Evolutionary conservation across 1,140 invertebrate species (phyloP), one percentile per base, ranked within the genome.

Genomic region (Drosophila eugracilis): DNA sequence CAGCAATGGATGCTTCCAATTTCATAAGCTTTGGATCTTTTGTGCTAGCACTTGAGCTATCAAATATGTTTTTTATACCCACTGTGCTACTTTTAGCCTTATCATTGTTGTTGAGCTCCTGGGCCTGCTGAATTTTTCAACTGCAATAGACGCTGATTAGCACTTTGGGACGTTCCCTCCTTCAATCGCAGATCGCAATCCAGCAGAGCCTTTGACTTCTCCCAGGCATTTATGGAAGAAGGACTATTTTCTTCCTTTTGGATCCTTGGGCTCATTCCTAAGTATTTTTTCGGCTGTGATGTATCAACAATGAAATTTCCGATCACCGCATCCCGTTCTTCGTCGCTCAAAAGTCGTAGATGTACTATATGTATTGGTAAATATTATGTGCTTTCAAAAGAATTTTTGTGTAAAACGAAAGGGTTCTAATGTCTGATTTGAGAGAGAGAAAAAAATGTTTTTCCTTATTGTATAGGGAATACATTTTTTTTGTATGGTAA

Each of bases 191-290:
- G 57, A 36, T 83, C 83, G 6, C 75, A 57, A 65, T 89, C 78
- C 4, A 78, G 21, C n/a, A 88, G 41, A 0, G 84, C 78, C 36
- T 59, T 78, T 0, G 83, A 78, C 39, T 89, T 88, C 2, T 81
- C 47, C 79, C 79, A 84, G 6, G 75, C 32, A 37, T 59, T 41
- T 17, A 21, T 28, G 14, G 37, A 14, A 1, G 45, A n/a, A 10
- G 17, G 15, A 7, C 36, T 4, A 42, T 22, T 58, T 2, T 7
- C n/a, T 3, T 7, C 22, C 17, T 21, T 39, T 22, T 0, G 21
- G 2, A 19, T 69, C 67, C 17, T 45, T 50, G 17, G 14, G n/a
- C n/a, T n/a, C 30, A 7, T 5, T 12, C 6, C 42, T 6, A 7
- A n/a, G n/a, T n/a, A n/a, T n/a, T n/a, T n/a, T n/a, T n/a, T 5